Evolutionary conservation across 2,113 vertebrate species (phyloP).

Genomic region (Catharus minimus): DNA sequence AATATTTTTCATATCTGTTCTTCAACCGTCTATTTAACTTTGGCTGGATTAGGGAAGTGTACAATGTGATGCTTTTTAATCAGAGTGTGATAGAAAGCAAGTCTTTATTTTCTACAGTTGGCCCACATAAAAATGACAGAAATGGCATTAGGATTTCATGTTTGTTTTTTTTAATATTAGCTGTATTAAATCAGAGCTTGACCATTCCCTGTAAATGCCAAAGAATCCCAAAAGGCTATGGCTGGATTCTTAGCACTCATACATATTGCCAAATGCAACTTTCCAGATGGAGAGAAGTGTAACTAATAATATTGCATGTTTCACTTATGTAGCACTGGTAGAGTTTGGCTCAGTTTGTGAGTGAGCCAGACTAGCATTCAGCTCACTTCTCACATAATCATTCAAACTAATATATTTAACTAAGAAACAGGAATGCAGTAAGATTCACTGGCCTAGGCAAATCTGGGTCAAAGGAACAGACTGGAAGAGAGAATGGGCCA

Average conservation of each 20-base stretch:
- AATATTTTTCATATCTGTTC: background rate
- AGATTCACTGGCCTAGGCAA: background rate
- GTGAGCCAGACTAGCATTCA: background rate
- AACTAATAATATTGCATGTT: background rate
- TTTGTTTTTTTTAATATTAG: background rate
- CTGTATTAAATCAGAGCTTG: background rate
- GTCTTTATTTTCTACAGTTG: background rate
- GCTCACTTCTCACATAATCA: background rate
- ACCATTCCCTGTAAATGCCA: background rate
- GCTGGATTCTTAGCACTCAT: background rate
- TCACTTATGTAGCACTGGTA: background rate
- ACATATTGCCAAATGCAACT: background rate
- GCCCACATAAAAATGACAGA: background rate
- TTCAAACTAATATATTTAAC: background rate
- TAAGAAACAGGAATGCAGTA: background rate
- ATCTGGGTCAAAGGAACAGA: background rate
- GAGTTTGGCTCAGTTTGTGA: background rate
- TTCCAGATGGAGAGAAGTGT: background rate
- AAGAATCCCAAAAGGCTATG: background rate
- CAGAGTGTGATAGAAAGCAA: background rate
- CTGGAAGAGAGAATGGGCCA: background rate
- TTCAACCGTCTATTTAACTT: background rate
- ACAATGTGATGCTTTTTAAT: background rate
- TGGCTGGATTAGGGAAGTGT: background rate
- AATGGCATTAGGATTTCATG: background rate